Percentiles rank a stretch among this genome's conserved stretches.
These are phyloP conservation scores for Drosophila subquinaria DNA, from an alignment of 2,888 invertebrate genomes.

Conservation along the genomic window DNA sequence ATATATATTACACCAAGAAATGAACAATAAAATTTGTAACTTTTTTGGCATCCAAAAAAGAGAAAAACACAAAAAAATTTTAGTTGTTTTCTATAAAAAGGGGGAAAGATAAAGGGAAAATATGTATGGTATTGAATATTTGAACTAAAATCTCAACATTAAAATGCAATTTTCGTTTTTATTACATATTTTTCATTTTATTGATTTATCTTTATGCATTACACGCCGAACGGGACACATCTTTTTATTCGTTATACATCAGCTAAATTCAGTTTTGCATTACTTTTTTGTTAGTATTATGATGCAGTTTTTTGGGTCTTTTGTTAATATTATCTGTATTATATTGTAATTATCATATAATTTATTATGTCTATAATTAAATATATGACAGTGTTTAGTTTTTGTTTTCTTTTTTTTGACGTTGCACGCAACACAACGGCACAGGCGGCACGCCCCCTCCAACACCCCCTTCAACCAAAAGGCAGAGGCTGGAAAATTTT, in stretches of 20 bases:
- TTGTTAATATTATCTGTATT: constrained; percentile 29
- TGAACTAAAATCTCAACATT: not conserved
- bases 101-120: not conserved
- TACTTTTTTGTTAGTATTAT: constrained; percentile 15
- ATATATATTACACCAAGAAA: constrained; percentile 53
- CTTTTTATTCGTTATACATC: constrained; percentile 66
- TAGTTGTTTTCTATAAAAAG: not conserved
- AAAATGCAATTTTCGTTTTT: constrained; percentile 45
- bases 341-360: constrained; percentile 50
- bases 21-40: constrained; percentile 69
- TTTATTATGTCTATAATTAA: constrained; percentile 65
- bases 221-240: constrained; percentile 62
- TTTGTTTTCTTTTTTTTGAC: constrained; percentile 8
- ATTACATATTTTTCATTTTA: constrained; percentile 75
- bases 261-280: constrained; percentile 68
- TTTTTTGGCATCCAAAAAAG: constrained; percentile 77
- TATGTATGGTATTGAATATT: not conserved
- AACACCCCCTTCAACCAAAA: constrained; percentile 29
- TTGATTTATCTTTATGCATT: constrained; percentile 68
- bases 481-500: constrained; percentile 73
- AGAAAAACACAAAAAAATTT: constrained; percentile 52
- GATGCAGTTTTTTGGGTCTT: constrained; percentile 38
- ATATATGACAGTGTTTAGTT: constrained; percentile 67
- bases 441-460: constrained; percentile 48
- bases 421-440: constrained; percentile 38